Conservation (phyloP, 2,888 invertebrate species). For the Mactromeris polynyma region DNA sequence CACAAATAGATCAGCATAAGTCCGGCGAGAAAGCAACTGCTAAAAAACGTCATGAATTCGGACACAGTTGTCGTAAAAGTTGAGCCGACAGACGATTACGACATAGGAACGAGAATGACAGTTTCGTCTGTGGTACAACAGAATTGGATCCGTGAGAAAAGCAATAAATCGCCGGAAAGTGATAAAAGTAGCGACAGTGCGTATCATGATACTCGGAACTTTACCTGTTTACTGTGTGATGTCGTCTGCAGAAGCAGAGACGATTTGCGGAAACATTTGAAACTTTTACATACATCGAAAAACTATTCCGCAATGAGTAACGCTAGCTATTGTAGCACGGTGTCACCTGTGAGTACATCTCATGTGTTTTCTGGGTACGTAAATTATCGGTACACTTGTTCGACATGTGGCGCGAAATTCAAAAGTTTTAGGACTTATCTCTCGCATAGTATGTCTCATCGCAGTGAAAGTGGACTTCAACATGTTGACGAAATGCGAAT, state of each 20-base stretch:
- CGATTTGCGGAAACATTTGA: conserved; percentile 68
- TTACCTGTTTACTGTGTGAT: conserved; percentile 73
- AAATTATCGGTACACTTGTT: conserved; percentile 68
- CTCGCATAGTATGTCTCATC: conserved; percentile 66
- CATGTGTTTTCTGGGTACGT: conserved; percentile 53
- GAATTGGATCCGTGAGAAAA: conserved; percentile 24
- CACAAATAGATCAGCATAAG: not conserved
- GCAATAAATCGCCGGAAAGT: not conserved
- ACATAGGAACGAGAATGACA: conserved; percentile 11
- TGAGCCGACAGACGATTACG: conserved; percentile 58
- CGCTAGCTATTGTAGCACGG: conserved; percentile 14
- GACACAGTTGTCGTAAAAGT: conserved; percentile 57
- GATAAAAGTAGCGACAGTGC: not conserved
- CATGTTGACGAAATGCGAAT: conserved; percentile 51
- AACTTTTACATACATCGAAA: conserved; percentile 57
- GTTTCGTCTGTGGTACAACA: conserved; percentile 30
- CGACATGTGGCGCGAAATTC: conserved; percentile 72
- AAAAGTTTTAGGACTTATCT: conserved; percentile 64
- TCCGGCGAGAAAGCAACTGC: not conserved
- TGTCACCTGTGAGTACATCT: not conserved
- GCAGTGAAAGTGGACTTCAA: conserved; percentile 33
- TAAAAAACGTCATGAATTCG: conserved; percentile 41
- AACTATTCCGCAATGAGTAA: conserved; percentile 29
- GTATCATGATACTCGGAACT: conserved; percentile 47
- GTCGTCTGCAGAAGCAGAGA: conserved; percentile 65